A percentile compares a stretch with the other conserved stretches of the same genome.
Evolutionary conservation across 2,113 vertebrate genomes (phyloP).

Genomic region (Amblyopsis rosae): DNA sequence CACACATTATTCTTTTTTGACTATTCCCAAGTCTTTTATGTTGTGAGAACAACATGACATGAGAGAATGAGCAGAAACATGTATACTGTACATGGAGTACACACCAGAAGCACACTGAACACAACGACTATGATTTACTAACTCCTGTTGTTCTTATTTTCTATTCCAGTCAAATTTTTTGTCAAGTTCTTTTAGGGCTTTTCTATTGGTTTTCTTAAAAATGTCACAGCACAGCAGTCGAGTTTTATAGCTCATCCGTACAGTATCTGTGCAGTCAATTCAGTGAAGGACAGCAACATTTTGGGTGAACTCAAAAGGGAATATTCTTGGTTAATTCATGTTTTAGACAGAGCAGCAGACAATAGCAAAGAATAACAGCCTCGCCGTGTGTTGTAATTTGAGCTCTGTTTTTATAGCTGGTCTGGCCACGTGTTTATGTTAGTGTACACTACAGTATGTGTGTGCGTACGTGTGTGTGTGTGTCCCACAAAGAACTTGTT

Average conservation of each 20-base stretch:
- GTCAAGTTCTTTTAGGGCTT: neutral
- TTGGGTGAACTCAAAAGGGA: constrained; percentile 7
- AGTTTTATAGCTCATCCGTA: constrained; percentile 21
- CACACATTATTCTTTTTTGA: too few relatives aligned
- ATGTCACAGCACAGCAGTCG: constrained; percentile 12
- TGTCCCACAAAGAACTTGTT: too few relatives aligned
- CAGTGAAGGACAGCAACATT: neutral
- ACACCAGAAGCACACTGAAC: constrained; percentile 10
- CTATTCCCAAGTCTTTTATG: too few relatives aligned
- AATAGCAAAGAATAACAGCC: too few relatives aligned
- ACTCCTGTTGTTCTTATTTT: constrained; percentile 17
- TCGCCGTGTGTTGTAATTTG: too few relatives aligned
- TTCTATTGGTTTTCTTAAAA: constrained; percentile 7
- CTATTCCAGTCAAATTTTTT: neutral
- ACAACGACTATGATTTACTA: constrained; percentile 42
- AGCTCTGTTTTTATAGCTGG: too few relatives aligned
- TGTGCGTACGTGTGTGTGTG: too few relatives aligned
- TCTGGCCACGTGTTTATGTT: too few relatives aligned
- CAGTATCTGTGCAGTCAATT: constrained; percentile 2
- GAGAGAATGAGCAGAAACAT: constrained; percentile 16
- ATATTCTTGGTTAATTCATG: too few relatives aligned
- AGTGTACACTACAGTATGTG: too few relatives aligned
- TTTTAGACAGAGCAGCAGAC: neutral
- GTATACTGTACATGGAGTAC: neutral
- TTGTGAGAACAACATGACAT: neutral